Conservation (phyloP, 2,113 vertebrate species). For the Zosterops hypoxanthus region DNA sequence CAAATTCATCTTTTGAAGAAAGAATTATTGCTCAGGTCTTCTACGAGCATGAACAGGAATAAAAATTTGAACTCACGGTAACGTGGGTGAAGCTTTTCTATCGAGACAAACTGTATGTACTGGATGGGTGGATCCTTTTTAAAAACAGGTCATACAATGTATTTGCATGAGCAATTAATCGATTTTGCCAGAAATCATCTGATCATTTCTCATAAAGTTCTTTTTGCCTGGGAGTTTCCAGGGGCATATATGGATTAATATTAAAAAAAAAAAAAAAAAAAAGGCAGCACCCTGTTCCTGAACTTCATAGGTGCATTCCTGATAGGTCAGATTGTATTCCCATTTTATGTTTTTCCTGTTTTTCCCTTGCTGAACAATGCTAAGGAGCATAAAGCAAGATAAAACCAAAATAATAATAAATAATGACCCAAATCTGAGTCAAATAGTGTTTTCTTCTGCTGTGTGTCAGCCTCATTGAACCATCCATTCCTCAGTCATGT, state of each 20-base stretch:
- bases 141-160: neutral
- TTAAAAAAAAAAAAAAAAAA: neutral
- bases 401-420: neutral
- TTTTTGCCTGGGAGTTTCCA: neutral
- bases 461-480: neutral
- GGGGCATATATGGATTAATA: neutral
- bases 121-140: neutral
- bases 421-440: neutral
- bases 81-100: neutral
- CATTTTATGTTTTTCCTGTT: neutral
- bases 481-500: rapidly evolving
- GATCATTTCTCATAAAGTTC: neutral
- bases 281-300: neutral
- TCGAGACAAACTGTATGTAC: neutral
- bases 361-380: neutral
- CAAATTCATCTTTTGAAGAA: neutral
- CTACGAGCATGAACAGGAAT: neutral
- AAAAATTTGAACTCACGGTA: neutral
- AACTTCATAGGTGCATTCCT: neutral
- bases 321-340: neutral
- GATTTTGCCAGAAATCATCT: neutral
- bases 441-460: neutral
- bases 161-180: neutral
- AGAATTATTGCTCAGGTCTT: neutral
- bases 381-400: neutral